A percentile compares a stretch with the other conserved stretches of the same genome.
Evolutionary conservation across 2,113 vertebrate genomes (phyloP).

Genomic region (Deroptyus accipitrinus): DNA sequence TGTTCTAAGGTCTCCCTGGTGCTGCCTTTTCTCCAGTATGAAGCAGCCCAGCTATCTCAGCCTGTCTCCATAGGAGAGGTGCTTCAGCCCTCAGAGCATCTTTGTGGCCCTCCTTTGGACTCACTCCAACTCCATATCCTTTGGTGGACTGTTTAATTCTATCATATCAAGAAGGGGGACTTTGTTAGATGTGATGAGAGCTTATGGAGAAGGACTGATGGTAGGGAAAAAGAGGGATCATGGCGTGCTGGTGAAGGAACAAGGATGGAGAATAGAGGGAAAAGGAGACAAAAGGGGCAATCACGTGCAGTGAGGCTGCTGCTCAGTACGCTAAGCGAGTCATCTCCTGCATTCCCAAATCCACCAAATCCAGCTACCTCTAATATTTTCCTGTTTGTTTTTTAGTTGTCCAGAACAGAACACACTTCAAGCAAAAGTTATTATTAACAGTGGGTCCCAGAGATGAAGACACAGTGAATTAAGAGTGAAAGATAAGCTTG

Average conservation of each 20-base stretch:
- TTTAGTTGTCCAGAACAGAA: neutral
- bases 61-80: neutral
- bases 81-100: neutral
- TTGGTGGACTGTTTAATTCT: neutral
- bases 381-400: neutral
- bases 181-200: neutral
- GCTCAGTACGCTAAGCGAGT: neutral
- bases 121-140: neutral
- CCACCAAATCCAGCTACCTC: neutral
- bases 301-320: fast-evolving
- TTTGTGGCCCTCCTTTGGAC: neutral
- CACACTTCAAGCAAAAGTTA: neutral
- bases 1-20: neutral
- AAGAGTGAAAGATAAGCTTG: neutral
- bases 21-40: neutral
- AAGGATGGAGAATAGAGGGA: neutral
- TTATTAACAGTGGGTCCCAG: neutral
- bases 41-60: neutral
- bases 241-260: neutral
- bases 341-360: neutral
- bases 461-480: neutral
- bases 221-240: neutral
- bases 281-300: neutral
- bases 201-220: neutral
- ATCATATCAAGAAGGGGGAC: fast-evolving